Conservation (phyloP, 2,113 vertebrate genomes). For the Muntiacus muntjak region DNA sequence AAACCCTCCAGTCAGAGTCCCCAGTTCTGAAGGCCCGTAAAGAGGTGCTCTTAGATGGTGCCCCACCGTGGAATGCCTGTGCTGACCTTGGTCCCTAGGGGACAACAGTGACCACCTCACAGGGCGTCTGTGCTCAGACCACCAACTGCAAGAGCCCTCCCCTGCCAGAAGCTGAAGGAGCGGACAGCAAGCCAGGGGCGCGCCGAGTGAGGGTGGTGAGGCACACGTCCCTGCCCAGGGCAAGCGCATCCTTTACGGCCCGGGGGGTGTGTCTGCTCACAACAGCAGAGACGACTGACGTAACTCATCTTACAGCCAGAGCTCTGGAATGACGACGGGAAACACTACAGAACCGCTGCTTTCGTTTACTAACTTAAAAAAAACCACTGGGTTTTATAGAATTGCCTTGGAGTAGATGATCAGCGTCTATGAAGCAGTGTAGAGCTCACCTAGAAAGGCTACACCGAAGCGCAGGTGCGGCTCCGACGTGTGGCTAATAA, state of each 20-base stretch:
- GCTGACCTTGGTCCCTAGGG: too few relatives aligned
- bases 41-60: too few relatives aligned
- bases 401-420: not conserved
- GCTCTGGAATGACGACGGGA: not conserved
- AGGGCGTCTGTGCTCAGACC: not conserved
- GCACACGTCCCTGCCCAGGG: not conserved
- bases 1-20: not conserved
- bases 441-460: not conserved
- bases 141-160: not conserved
- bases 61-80: rapidly evolving
- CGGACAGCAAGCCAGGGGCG: not conserved
- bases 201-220: not conserved
- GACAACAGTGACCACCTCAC: rapidly evolving
- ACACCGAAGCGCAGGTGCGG: rapidly evolving
- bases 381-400: not conserved
- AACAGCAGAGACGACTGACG: rapidly evolving
- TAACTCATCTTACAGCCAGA: too few relatives aligned
- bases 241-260: rapidly evolving
- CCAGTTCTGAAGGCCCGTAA: not conserved
- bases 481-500: not conserved
- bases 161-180: not conserved
- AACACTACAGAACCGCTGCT: not conserved
- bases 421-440: rapidly evolving
- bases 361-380: not conserved
- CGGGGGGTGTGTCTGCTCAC: rapidly evolving